phyloP scores from a whole-genome alignment of 2,888 invertebrate species.

The Conops quadrifasciatus region DNA sequence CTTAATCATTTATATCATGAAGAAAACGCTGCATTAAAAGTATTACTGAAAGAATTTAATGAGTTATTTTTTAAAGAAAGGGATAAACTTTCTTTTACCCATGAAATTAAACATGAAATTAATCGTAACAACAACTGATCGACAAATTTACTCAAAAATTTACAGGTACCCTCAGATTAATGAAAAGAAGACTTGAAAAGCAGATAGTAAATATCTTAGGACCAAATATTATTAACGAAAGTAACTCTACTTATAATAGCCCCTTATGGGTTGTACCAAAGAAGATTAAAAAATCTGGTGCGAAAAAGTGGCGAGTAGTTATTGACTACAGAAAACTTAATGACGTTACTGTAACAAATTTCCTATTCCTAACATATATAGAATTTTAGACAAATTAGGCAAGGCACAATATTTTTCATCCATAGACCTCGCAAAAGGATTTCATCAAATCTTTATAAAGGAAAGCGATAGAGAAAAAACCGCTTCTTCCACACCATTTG shows the following conservation, averaged over 20 bases:
- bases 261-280: no score
- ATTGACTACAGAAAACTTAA: no score
- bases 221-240: conserved; percentile 34
- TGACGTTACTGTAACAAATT: no score
- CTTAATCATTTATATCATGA: conserved; percentile 27
- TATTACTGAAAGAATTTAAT: no score
- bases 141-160: conserved; percentile 2
- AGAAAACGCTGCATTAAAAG: conserved; percentile 16
- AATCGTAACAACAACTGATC: conserved; percentile 22
- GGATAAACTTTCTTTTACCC: conserved; percentile 15
- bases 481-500: background rate
- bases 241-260: conserved; percentile 32
- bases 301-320: no score
- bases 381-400: no score
- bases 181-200: no score
- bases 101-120: conserved; percentile 32
- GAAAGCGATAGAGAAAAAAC: conserved; percentile 1
- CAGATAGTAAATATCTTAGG: conserved; percentile 30
- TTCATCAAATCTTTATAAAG: no score
- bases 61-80: background rate
- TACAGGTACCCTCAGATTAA: conserved; percentile 33
- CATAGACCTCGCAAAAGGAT: no score
- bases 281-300: no score
- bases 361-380: no score
- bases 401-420: no score